Evolutionary conservation across 2,888 invertebrate species (phyloP), one percentile per base, ranked within the genome.

Genomic region (Gisinianus flammeolus): DNA sequence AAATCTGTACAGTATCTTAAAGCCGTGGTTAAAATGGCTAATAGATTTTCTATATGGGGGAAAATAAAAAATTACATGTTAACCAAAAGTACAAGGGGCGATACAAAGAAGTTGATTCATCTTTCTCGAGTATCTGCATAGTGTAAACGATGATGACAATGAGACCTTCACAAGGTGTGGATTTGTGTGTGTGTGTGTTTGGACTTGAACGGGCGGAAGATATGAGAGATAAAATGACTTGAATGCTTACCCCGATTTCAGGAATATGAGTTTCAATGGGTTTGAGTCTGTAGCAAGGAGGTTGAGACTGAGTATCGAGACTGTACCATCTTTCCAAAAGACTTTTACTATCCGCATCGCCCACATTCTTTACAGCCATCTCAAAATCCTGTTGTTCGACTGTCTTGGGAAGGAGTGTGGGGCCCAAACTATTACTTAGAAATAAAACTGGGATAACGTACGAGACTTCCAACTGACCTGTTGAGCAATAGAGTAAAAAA

Each of bases 371-470:
- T 84, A 93, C 88, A 6, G 93, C 92, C 80, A 92, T 91, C 85
- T 92, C 91, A 87, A 93, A 94, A 88, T 94, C 93, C 0, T 93
- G 91, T 85, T 91, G 92, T 87, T 93, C 93, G 79, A 94, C 90
- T 5, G 92, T 93, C 85, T 92, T 91, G 0, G 94, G 94, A 79
- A 94, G 88, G 81, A 93, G 89, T 8, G 93, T 92, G 6, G 92
- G 92, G 31, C 94, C 94, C 81, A 94, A 88, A 0, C 92, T 92
- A 31, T 93, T 92, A 87, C 93, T 94, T 79, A 94, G 88, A 87
- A 94, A 93, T 82, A 94, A 87, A 44, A 94, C 91, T 0, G 94
- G 93, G 69, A 93, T 91, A 77, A 94, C 91, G 80, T 93, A 93
- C 0, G 93, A 92, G 0, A 91, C 89, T 82, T 92, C 91, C 80